A percentile compares a stretch with the other conserved stretches of the same genome.
Evolutionary conservation across 1,140 invertebrate genomes (phyloP).

Genomic region (Pentalonia nigronervosa): DNA sequence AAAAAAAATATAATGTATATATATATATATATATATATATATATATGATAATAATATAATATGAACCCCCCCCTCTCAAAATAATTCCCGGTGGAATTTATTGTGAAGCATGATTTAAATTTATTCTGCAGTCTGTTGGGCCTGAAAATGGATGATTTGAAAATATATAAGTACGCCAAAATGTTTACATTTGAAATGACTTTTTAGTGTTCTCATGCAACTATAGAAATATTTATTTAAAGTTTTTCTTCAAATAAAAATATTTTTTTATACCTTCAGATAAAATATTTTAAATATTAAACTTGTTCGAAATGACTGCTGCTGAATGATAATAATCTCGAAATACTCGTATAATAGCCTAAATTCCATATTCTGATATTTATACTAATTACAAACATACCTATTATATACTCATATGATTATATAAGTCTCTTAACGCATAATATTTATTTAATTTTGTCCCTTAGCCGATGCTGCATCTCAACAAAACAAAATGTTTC

Average conservation of each 20-base stretch:
- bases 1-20: neutral
- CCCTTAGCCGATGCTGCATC: conserved; percentile 80
- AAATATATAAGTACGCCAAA: neutral
- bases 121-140: conserved; percentile 18
- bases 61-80: neutral
- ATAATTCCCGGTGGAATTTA: conserved; percentile 43
- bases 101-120: conserved; percentile 35
- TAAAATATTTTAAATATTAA: neutral
- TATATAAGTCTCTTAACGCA: neutral
- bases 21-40: conserved; percentile 4
- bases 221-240: conserved; percentile 16
- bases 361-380: neutral
- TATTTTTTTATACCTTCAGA: neutral
- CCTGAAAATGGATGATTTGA: conserved; percentile 23
- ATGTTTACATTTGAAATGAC: conserved; percentile 23
- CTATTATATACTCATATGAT: no score
- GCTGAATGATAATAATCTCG: neutral
- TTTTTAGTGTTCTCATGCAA: neutral
- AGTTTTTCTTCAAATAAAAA: neutral
- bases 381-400: neutral
- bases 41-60: neutral
- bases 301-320: neutral
- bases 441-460: conserved; percentile 28
- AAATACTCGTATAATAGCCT: neutral
- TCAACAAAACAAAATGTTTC: conserved; percentile 80